These are phyloP conservation scores for Glossosoma conforme DNA, from an alignment of 1,140 invertebrate genomes.

Conservation along the genomic window DNA sequence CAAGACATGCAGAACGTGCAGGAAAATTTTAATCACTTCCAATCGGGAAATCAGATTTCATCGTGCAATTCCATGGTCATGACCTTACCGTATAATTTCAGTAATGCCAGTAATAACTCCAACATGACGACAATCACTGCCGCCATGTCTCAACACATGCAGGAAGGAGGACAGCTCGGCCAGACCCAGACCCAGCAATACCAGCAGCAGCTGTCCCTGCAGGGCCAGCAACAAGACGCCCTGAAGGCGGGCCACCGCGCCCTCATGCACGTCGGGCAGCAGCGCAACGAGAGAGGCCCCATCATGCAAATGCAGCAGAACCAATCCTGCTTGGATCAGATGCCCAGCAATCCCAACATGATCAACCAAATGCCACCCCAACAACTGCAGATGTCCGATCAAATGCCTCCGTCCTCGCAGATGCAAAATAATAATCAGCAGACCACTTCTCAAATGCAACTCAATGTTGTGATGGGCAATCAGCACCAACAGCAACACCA, in stretches of 20 bases:
- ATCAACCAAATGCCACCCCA: constrained; percentile 13
- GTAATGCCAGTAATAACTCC: neutral
- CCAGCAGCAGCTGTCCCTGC: neutral
- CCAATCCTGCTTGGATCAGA: constrained; percentile 10
- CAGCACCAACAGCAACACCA: constrained; percentile 6
- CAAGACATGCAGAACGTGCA: constrained; percentile 17
- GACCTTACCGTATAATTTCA: constrained; percentile 17
- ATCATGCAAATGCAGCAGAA: constrained; percentile 7
- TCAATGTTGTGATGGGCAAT: no score
- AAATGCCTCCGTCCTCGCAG: constrained; percentile 4
- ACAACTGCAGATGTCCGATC: neutral
- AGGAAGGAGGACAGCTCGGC: no score
- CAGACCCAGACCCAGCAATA: constrained; percentile 2
- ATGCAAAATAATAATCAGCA: neutral
- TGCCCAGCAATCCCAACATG: constrained; percentile 11
- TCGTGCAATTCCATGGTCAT: constrained; percentile 6
- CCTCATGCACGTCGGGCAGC: constrained; percentile 9
- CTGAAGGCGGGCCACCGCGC: constrained; percentile 9
- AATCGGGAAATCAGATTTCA: constrained; percentile 13
- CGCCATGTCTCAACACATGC: constrained; percentile 11
- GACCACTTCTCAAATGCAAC: neutral
- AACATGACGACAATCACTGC: constrained; percentile 9
- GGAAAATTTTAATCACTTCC: constrained; percentile 20
- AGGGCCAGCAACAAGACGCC: constrained; percentile 5
- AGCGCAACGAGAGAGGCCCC: no score